Percentiles rank a stretch among this genome's conserved stretches.
phyloP scores from a whole-genome alignment of 2,797 vertebrate species.

The Merluccius polli region DNA sequence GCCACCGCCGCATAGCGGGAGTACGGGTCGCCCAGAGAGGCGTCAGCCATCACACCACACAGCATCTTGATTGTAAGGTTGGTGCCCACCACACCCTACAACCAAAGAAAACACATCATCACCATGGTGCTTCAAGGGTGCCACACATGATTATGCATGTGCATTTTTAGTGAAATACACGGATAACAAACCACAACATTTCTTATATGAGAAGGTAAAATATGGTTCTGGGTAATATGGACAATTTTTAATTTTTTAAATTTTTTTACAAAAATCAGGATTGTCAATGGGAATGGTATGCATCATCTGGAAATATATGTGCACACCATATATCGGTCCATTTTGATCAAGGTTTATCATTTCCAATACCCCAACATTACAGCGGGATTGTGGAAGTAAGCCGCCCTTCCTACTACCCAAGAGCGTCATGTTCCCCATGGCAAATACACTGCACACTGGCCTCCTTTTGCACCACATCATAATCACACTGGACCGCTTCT shows the following conservation, averaged over 20 bases:
- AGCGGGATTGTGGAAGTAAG: too few relatives aligned
- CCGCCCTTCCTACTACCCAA: too few relatives aligned
- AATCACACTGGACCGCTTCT: neutral
- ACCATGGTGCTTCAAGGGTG: neutral
- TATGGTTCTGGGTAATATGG: neutral
- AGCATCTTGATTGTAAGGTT: slow-evolving; percentile 71
- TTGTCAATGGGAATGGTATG: too few relatives aligned
- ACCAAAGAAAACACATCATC: neutral
- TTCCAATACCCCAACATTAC: neutral
- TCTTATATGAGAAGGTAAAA: neutral
- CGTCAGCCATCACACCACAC: slow-evolving; percentile 62
- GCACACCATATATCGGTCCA: too few relatives aligned
- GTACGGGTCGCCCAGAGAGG: slow-evolving; percentile 53
- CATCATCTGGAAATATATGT: too few relatives aligned
- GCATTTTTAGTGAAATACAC: neutral
- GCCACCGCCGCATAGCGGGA: slow-evolving; percentile 56
- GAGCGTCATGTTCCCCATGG: too few relatives aligned
- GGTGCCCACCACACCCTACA: slow-evolving; percentile 56
- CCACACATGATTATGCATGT: neutral
- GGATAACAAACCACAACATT: neutral
- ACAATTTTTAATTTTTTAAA: too few relatives aligned
- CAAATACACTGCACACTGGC: neutral
- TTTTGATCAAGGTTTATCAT: neutral
- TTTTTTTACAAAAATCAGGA: too few relatives aligned
- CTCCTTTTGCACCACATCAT: slow-evolving; percentile 3